Base-by-base conservation (phyloP, 2,888 invertebrate genomes). In the Piscicola geometra region DNA sequence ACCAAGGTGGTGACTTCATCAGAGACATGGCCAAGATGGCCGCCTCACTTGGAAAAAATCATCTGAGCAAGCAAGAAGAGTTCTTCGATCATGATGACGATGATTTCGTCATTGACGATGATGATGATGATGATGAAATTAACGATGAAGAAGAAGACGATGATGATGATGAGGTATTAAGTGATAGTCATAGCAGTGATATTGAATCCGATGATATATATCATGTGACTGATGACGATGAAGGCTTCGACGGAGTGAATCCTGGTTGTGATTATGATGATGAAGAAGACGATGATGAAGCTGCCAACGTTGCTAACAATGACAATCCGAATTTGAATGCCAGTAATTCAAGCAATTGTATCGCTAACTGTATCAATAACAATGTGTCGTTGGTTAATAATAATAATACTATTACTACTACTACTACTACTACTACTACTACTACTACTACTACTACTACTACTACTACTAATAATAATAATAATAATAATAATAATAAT, bases 171-270 rank as follows among this genome's bases (percentile, higher is more conserved):
- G 52, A 73, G 15, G 36, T 56, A 28, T 50, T 73, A 32, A 73
- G 73, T 36, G 73, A 73, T 32, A 73, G 73, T 64, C 73, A 73
- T 25, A 73, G 73, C 36, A 47, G 47, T 36, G 73, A 73, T 56
- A 33, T 73, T 1, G 73, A 73, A 18, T 73, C 73, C 0, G 73
- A 73, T 28, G 73, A 73, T 64, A 73, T 73, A 33, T 73, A 73
- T 33, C 73, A 73, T 36, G 73, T 73, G 33, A 73, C 73, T 56
- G 73, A 73, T 33, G 73, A 73, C 64, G 73, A 73, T 30, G 73
- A 73, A 32, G 73, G 73, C 25, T 73, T 73, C 41, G 73, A 73
- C 35, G 73, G 73, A 1, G 73, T 73, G 1, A 73, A 73, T 64
- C 33, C 33, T n/a, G 73, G 64, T 30, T 73, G 56, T 56, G 73